These are phyloP conservation scores for Chlamydotis undulata DNA, from an alignment of 2,113 vertebrate genomes.

Conservation along the genomic window DNA sequence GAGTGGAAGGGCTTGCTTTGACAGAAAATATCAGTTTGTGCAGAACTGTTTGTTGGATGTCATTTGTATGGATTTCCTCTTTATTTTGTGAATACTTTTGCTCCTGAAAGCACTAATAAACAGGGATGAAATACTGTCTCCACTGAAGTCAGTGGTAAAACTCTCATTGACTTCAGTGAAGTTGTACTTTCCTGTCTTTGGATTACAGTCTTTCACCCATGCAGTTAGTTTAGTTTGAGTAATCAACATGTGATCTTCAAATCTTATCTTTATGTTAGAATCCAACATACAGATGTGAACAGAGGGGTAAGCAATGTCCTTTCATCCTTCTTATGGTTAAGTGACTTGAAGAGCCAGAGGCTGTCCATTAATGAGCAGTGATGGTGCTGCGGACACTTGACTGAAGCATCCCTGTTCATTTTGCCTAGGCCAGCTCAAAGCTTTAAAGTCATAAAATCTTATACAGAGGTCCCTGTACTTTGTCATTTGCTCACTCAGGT, in stretches of 20 bases:
- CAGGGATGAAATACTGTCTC: neutral
- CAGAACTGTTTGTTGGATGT: neutral
- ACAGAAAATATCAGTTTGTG: rapidly evolving
- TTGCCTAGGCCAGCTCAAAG: neutral
- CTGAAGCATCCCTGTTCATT: neutral
- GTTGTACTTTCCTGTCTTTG: neutral
- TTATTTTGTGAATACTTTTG: neutral
- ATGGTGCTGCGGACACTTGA: neutral
- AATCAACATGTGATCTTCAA: neutral
- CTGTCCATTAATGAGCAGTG: neutral
- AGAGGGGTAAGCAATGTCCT: neutral
- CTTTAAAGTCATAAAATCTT: neutral
- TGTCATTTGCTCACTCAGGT: neutral
- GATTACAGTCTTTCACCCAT: neutral
- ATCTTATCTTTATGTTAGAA: neutral
- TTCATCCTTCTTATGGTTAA: neutral
- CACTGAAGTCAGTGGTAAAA: neutral
- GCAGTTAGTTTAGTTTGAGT: neutral
- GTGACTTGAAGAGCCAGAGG: neutral
- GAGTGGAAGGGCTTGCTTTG: neutral
- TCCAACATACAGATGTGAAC: neutral
- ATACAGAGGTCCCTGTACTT: neutral
- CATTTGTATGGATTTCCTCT: neutral
- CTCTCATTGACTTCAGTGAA: neutral
- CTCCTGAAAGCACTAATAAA: neutral